Base-by-base conservation (phyloP, 37 sponge, comb jelly and placozoan genomes). In the Haliclona indistincta region DNA sequence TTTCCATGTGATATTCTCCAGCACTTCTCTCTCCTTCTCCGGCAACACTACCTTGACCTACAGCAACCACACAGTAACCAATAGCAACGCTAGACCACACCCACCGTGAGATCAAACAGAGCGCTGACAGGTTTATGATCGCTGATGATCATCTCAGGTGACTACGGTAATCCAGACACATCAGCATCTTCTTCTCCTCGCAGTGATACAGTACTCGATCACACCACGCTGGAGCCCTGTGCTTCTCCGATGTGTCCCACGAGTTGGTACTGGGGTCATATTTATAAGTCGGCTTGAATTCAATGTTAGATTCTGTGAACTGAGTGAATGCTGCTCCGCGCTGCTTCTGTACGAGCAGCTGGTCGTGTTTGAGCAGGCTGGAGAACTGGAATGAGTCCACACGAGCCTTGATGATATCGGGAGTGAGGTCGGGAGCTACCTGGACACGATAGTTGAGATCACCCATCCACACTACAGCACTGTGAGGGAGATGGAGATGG, bases 51-150 rank as follows among this genome's bases (percentile, higher is more conserved):
- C n/a, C n/a, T n/a, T n/a, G n/a, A n/a, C n/a, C n/a, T n/a, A n/a
- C n/a, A n/a, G n/a, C n/a, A n/a, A n/a, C n/a, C n/a, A n/a, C n/a
- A n/a, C n/a, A n/a, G n/a, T n/a, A n/a, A n/a, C n/a, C n/a, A n/a
- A n/a, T n/a, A n/a, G n/a, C n/a, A n/a, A n/a, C n/a, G n/a, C n/a
- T n/a, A n/a, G n/a, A n/a, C n/a, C n/a, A n/a, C n/a, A 71, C 95
- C 78, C 38, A 94, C 88, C 38, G 30, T 49, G 30, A 70, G 73
- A 32, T 86, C 63, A 71, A 84, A 91, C 44, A 87, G 45, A 6
- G 96, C 85, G 41, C 86, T 85, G 82, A 95, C 96, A n/a, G 96
- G 96, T 69, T 95, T 95, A 80, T 95, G 96, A 66, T 95, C 96
- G 35, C 89, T 88, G 64, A 74, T 67, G 17, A 35, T 58, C 58